These are phyloP conservation scores for Hipparchia sbordonii DNA, from an alignment of 2,888 invertebrate genomes.

Conservation along the genomic window DNA sequence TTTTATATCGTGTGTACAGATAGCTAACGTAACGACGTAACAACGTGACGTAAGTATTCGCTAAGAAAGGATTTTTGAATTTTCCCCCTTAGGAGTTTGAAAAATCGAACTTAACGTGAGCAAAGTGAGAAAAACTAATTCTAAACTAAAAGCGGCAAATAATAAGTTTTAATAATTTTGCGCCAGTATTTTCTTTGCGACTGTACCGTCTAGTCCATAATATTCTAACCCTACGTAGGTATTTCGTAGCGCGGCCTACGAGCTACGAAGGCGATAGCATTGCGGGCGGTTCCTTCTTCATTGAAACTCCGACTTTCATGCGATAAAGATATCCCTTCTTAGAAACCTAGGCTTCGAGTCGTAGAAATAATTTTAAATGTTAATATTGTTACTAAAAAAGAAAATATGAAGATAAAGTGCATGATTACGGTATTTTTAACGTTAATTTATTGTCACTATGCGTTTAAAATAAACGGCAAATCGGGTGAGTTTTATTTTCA, in stretches of 20 bases:
- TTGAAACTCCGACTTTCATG: slow-evolving; percentile 21
- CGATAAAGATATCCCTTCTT: slow-evolving; percentile 10
- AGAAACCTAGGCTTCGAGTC: not conserved
- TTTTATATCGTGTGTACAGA: too few species aligned
- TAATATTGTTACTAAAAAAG: not conserved
- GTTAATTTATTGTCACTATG: slow-evolving; percentile 56
- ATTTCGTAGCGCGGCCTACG: slow-evolving; percentile 17
- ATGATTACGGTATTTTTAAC: slow-evolving; percentile 52
- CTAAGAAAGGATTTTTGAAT: too few species aligned
- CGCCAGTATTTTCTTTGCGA: slow-evolving; percentile 13
- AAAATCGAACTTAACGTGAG: too few species aligned
- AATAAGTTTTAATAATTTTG: not conserved
- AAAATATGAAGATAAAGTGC: slow-evolving; percentile 53
- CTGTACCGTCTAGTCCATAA: slow-evolving; percentile 30
- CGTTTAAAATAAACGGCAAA: slow-evolving; percentile 52
- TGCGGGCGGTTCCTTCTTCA: slow-evolving; percentile 15
- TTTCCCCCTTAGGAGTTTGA: too few species aligned
- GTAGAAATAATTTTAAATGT: not conserved
- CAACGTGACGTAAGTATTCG: too few species aligned
- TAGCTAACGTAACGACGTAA: too few species aligned
- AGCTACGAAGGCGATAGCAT: not conserved
- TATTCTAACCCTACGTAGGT: slow-evolving; percentile 10
- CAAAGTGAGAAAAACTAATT: too few species aligned
- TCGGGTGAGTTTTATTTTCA: slow-evolving; percentile 47
- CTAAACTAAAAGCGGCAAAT: too few species aligned